Percentiles rank a stretch among this genome's conserved stretches.
Conservation (phyloP, 2,888 invertebrate genomes). For the Brenthis hecate region DNA sequence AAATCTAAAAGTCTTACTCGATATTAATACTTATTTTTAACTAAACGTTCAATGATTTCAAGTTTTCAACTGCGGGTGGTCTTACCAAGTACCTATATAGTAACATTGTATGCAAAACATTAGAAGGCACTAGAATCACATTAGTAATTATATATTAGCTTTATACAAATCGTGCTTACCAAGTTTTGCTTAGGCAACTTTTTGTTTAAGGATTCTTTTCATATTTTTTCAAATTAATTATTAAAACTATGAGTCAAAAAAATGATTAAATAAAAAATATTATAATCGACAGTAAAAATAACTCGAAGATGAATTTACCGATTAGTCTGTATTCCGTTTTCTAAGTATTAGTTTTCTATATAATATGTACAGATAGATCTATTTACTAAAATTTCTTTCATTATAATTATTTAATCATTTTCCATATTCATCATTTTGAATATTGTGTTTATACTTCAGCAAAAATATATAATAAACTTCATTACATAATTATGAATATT, state of each 20-base stretch:
- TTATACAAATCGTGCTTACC: constrained; percentile 12
- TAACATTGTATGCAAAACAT: constrained; percentile 50
- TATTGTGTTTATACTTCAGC: too few relatives aligned
- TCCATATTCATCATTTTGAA: too few relatives aligned
- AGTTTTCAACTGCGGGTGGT: constrained; percentile 48
- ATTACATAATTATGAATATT: too few relatives aligned
- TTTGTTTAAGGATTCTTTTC: not conserved
- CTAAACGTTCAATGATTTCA: constrained; percentile 28
- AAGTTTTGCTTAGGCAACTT: constrained; percentile 1
- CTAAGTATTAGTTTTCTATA: too few relatives aligned
- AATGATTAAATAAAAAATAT: not conserved
- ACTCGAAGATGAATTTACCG: too few relatives aligned
- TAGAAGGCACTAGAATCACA: constrained; percentile 48
- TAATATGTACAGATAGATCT: too few relatives aligned
- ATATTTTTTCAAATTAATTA: not conserved
- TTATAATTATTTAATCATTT: too few relatives aligned
- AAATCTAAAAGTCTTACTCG: not conserved
- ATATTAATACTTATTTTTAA: constrained; percentile 5
- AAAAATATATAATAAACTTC: too few relatives aligned
- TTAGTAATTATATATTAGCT: constrained; percentile 46
- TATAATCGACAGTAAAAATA: too few relatives aligned
- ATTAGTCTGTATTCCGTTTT: too few relatives aligned
- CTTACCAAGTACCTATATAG: constrained; percentile 35
- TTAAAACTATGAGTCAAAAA: not conserved
- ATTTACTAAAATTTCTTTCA: too few relatives aligned